Percentiles rank a stretch among this genome's conserved stretches.
Evolutionary conservation across 1,140 invertebrate species (phyloP).

Genomic region (Apis florea): DNA sequence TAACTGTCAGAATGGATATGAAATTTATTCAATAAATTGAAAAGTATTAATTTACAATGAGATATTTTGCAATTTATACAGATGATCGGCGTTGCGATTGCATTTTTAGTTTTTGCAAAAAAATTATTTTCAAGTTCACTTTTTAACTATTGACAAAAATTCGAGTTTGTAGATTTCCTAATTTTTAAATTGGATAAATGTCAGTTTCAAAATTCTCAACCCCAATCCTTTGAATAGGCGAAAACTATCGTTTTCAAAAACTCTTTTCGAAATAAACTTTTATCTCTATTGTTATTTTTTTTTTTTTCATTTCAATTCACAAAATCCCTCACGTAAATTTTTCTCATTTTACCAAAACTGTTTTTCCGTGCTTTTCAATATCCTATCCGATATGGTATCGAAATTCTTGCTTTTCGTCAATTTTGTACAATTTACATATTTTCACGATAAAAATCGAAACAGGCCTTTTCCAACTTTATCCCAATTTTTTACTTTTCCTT

Average conservation of each 20-base stretch:
- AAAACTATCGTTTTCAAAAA: background rate
- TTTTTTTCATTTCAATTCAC: background rate
- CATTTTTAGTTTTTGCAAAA: too few relatives aligned
- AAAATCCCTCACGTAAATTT: background rate
- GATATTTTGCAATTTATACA: background rate
- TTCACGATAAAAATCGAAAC: too few relatives aligned
- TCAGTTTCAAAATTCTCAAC: background rate
- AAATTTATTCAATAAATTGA: background rate
- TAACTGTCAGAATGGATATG: too few relatives aligned
- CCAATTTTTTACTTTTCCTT: too few relatives aligned
- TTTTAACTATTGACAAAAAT: background rate
- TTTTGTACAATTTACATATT: background rate
- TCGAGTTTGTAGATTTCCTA: background rate
- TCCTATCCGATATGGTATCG: background rate
- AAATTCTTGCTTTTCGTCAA: background rate
- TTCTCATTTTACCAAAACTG: background rate
- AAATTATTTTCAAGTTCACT: background rate
- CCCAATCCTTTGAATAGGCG: background rate
- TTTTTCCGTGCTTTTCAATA: constrained; percentile 4
- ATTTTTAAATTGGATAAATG: background rate
- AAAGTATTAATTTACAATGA: background rate
- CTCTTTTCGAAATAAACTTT: background rate
- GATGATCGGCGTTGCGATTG: background rate
- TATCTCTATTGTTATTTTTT: background rate
- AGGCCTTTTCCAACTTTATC: too few relatives aligned